Evolutionary conservation across 2,797 vertebrate species (phyloP).

Genomic region (Malurus leucopterus): DNA sequence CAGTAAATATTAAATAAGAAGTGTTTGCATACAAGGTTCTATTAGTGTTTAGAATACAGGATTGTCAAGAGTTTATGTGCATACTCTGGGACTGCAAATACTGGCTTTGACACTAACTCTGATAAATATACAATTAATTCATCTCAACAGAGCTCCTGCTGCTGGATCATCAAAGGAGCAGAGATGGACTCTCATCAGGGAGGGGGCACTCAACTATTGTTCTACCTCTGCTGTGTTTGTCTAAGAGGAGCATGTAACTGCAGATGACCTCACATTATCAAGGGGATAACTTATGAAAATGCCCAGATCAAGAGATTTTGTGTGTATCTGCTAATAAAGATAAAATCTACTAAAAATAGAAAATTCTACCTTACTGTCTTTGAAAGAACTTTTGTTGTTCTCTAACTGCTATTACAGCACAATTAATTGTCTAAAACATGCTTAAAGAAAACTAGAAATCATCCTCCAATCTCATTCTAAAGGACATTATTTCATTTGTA

Average conservation of each 20-base stretch:
- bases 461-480: not conserved
- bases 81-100: not conserved
- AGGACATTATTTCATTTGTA: not conserved
- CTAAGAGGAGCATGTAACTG: not conserved
- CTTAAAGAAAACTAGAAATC: not conserved
- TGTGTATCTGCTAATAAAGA: not conserved
- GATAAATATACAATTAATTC: not conserved
- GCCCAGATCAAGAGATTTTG: not conserved
- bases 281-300: not conserved
- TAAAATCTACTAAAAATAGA: no score
- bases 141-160: not conserved
- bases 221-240: not conserved
- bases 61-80: not conserved
- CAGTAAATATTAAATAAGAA: not conserved
- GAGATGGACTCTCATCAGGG: not conserved
- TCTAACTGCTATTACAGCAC: not conserved
- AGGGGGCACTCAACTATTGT: not conserved
- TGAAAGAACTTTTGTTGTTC: not conserved
- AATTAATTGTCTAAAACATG: not conserved
- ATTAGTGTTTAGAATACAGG: not conserved
- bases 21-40: not conserved
- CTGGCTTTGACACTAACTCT: not conserved
- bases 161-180: not conserved
- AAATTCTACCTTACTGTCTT: not conserved
- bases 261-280: not conserved